Evolutionary conservation across 2,797 vertebrate species (phyloP).

Genomic region (Sarcophilus harrisii): DNA sequence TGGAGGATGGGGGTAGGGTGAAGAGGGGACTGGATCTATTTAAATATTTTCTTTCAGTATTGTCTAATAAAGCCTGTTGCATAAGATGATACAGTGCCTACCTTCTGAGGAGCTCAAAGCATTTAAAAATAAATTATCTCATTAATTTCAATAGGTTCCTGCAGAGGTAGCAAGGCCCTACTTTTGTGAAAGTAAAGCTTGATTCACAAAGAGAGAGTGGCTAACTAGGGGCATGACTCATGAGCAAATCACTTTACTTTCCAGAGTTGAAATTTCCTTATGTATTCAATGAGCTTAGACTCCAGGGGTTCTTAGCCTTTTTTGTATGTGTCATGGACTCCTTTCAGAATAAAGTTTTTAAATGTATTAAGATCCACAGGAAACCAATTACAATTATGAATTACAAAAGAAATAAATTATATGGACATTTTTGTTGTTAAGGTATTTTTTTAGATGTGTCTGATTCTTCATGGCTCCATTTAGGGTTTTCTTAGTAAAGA

Average conservation of each 20-base stretch:
- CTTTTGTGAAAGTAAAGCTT: not conserved
- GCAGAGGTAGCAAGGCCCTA: rapidly evolving
- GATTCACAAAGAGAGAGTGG: not conserved
- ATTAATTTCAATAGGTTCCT: constrained; percentile 20
- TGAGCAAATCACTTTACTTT: not conserved
- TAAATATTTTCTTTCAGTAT: not conserved
- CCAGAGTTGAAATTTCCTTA: not conserved
- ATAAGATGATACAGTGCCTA: not conserved
- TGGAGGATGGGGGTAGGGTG: not conserved
- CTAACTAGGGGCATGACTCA: not conserved
- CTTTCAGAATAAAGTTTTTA: not conserved
- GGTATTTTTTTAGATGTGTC: not conserved
- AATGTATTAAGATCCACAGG: not conserved
- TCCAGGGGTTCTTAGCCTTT: not conserved
- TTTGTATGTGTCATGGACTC: not conserved
- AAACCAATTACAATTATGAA: not conserved
- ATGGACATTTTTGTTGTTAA: not conserved
- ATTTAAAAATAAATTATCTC: constrained; percentile 21
- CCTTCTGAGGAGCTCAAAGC: constrained; percentile 19
- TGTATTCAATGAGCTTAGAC: not conserved
- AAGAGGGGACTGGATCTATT: not conserved
- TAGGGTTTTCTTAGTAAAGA: not conserved
- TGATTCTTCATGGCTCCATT: not conserved
- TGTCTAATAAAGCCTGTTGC: not conserved
- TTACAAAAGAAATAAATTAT: not conserved